Percentiles rank a stretch among this genome's conserved stretches.
phyloP scores from a whole-genome alignment of 2,888 invertebrate species.

The Teleogryllus oceanicus region DNA sequence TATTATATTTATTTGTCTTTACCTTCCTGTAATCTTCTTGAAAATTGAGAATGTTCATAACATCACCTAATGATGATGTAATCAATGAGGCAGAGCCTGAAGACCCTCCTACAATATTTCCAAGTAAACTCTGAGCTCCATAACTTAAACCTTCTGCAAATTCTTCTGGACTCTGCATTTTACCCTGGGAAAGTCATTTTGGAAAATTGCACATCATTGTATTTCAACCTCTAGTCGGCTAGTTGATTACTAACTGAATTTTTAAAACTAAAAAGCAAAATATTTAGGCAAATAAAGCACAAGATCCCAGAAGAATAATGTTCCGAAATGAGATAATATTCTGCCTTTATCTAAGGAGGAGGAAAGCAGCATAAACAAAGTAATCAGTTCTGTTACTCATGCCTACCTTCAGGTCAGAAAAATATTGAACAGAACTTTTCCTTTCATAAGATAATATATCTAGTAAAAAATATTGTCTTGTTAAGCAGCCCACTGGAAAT shows the following conservation, averaged over 20 bases:
- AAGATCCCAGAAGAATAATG: too few species aligned
- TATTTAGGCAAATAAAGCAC: too few species aligned
- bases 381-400: too few species aligned
- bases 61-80: constrained; percentile 50
- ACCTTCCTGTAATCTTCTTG: constrained; percentile 53
- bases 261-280: too few species aligned
- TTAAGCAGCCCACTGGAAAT: too few species aligned
- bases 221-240: too few species aligned
- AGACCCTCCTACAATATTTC: constrained; percentile 48
- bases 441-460: neutral
- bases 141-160: constrained; percentile 50
- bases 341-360: too few species aligned
- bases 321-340: too few species aligned
- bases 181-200: constrained; percentile 44
- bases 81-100: constrained; percentile 49
- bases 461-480: neutral
- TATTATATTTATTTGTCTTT: constrained; percentile 31
- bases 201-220: neutral
- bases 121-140: constrained; percentile 50
- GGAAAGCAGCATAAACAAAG: too few species aligned
- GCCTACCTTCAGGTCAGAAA: too few species aligned
- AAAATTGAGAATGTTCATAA: constrained; percentile 49
- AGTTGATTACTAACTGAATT: too few species aligned
- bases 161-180: constrained; percentile 50
- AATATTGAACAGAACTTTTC: too few species aligned